Conservation (phyloP, 2,797 vertebrate species). For the Bufotes viridis region DNA sequence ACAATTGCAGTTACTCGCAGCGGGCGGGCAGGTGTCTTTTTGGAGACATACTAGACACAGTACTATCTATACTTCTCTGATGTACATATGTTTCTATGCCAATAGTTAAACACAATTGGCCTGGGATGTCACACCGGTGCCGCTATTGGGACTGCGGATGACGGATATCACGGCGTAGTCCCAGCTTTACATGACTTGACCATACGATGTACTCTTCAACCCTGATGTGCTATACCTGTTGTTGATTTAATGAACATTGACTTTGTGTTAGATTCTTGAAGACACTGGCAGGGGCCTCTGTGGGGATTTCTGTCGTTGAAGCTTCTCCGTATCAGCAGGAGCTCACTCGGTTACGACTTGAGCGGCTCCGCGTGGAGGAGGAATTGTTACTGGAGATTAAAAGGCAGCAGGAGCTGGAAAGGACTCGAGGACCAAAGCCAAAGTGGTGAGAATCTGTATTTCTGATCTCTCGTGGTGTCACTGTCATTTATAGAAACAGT, state of each 20-base stretch:
- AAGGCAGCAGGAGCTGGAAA: constrained; percentile 61
- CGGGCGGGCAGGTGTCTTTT: too few species aligned
- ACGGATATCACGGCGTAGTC: background rate
- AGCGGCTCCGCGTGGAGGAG: constrained; percentile 52
- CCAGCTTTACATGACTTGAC: background rate
- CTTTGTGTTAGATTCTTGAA: constrained; percentile 56
- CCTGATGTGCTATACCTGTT: background rate
- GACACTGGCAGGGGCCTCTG: constrained; percentile 25
- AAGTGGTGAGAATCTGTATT: constrained; percentile 50
- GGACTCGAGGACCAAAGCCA: constrained; percentile 50
- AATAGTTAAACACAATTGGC: too few species aligned
- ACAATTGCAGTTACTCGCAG: too few species aligned
- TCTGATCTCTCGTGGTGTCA: background rate
- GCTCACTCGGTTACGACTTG: constrained; percentile 44
- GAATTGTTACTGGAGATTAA: constrained; percentile 61
- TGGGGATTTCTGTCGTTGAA: constrained; percentile 36
- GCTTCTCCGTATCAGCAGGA: constrained; percentile 55
- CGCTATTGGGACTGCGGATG: background rate
- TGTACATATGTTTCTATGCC: too few species aligned
- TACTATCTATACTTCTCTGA: too few species aligned
- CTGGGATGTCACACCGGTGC: too few species aligned
- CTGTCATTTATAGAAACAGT: too few species aligned
- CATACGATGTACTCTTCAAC: background rate
- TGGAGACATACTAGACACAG: too few species aligned
- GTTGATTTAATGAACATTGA: background rate